These are phyloP conservation scores for Eidolon dupreanum DNA, from an alignment of 2,797 vertebrate genomes.

Conservation along the genomic window DNA sequence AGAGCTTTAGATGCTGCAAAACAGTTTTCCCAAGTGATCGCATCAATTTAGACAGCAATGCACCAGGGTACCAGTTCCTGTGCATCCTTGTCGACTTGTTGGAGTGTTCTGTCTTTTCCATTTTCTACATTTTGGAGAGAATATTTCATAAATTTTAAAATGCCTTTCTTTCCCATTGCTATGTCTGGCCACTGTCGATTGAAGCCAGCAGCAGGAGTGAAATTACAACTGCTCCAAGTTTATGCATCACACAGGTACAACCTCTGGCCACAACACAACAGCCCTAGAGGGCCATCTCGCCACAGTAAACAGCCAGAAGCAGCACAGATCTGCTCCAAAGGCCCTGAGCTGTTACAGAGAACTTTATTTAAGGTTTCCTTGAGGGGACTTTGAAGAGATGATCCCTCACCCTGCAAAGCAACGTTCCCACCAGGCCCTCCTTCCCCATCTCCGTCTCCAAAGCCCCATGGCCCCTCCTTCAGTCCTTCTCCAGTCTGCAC, in stretches of 20 bases:
- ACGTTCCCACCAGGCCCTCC: neutral
- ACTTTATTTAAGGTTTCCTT: neutral
- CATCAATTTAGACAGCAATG: neutral
- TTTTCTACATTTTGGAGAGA: neutral
- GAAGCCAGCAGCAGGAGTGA: too few species aligned
- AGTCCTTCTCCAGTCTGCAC: neutral
- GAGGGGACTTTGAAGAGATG: neutral
- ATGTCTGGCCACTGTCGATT: too few species aligned
- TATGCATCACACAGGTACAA: neutral
- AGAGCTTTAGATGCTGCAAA: neutral
- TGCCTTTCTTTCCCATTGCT: neutral
- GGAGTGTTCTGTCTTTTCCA: neutral
- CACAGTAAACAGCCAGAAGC: neutral
- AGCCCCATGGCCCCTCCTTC: rapidly evolving
- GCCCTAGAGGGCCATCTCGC: neutral
- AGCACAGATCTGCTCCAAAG: neutral
- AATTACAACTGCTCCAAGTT: neutral
- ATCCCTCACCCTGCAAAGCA: neutral
- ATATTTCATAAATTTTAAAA: neutral
- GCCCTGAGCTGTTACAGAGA: neutral
- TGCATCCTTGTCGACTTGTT: neutral
- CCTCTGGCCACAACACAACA: neutral
- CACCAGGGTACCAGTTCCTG: neutral
- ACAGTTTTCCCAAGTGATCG: neutral
- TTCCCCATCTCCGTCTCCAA: neutral